phyloP scores from a whole-genome alignment of 1,140 invertebrate genomes.

The Diorhabda sublineata region DNA sequence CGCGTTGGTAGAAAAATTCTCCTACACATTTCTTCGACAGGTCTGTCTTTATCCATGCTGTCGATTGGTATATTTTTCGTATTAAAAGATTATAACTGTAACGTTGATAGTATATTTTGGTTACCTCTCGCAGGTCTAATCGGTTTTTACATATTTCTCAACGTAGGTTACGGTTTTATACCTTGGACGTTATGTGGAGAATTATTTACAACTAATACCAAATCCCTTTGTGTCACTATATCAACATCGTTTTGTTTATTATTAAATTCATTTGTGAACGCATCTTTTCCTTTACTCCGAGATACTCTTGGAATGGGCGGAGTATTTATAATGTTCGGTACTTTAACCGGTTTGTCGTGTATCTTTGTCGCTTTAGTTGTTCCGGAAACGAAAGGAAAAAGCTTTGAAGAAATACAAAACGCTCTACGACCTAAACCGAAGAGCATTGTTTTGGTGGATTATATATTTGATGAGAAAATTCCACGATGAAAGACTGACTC shows the following conservation, averaged over 20 bases:
- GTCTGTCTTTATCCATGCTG: conserved; percentile 19
- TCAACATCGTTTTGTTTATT: conserved; percentile 72
- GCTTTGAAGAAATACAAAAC: conserved; percentile 27
- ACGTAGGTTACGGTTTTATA: conserved; percentile 68
- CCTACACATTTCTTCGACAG: conserved; percentile 23
- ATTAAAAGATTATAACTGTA: conserved; percentile 14
- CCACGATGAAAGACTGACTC: too few relatives aligned
- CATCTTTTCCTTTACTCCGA: conserved; percentile 61
- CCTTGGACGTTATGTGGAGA: conserved; percentile 82
- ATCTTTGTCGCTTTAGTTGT: conserved; percentile 54
- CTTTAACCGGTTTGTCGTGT: conserved; percentile 55
- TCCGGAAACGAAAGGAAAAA: conserved; percentile 35
- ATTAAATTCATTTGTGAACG: conserved; percentile 72
- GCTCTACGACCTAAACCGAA: too few relatives aligned
- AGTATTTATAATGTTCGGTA: conserved; percentile 75
- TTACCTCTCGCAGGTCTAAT: conserved; percentile 35
- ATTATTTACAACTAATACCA: conserved; percentile 70
- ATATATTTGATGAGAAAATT: too few relatives aligned
- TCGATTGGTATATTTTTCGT: conserved; percentile 27
- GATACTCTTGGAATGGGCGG: conserved; percentile 60
- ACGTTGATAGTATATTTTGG: conserved; percentile 30
- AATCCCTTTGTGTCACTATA: conserved; percentile 66
- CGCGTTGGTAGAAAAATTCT: conserved; percentile 44
- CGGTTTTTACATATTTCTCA: conserved; percentile 33
- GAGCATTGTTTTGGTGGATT: too few relatives aligned